Base-by-base conservation (phyloP, 2,113 vertebrate genomes). In the Pongo pygmaeus region DNA sequence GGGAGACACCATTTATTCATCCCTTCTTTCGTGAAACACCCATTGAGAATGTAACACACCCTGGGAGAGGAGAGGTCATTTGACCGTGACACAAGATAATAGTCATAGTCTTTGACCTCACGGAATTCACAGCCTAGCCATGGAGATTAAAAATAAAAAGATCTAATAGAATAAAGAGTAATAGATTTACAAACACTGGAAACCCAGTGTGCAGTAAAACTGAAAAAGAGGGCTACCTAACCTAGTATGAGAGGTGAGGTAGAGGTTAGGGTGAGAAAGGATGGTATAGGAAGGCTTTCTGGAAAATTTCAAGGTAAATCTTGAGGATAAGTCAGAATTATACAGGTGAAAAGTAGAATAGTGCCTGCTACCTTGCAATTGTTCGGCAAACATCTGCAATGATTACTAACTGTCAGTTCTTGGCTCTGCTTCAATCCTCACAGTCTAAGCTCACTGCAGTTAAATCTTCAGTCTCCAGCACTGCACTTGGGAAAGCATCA, bases 351-450 rank as follows among this genome's bases (percentile, higher is more conserved):
- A 10, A 38, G 40, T 8, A n/a, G 46, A 10, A 10, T 1, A 8
- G 17, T 46, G 35, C 2, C 20, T 4, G 23, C n/a, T 18, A 7
- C 32, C 8, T 11, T 16, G 23, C 9, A 27, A 7, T 20, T 32
- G 55, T 5, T 43, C 11, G 18, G 1, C 69, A 35, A 38, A 22
- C 17, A 17, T 6, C 59, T 25, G 17, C 38, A 10, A 4, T 11
- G 38, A 23, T 32, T 27, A 27, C 4, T 14, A 17, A 10, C 72
- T 23, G 8, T 22, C n/a, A 2, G 13, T 2, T 0, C 18, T 2
- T 1, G 0, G 3, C 40, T 27, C 59, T 18, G 2, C 12, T 27
- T 22, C 43, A 2, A 2, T 27, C 8, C 25, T 13, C 4, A 1
- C 18, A 17, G 25, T 50, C 46, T 9, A 48, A 20, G 43, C 20